Evolutionary conservation across 2,797 vertebrate species (phyloP).

Genomic region (Botia kubotai): DNA sequence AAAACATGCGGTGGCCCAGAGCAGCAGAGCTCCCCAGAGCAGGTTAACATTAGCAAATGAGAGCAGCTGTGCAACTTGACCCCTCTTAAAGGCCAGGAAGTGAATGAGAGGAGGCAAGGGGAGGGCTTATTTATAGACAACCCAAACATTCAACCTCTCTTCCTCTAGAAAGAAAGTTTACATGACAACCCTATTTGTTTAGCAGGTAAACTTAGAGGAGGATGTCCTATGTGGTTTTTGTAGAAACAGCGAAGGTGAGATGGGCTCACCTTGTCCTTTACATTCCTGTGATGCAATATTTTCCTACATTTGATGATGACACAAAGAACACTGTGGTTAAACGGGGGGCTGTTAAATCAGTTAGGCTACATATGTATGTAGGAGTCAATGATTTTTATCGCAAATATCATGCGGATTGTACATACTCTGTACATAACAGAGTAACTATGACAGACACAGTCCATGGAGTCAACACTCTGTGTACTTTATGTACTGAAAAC

Average conservation of each 20-base stretch:
- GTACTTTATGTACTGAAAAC: neutral
- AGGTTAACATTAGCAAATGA: conserved; percentile 54
- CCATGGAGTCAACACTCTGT: conserved; percentile 16
- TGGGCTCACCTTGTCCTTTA: neutral
- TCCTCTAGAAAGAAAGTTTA: conserved; percentile 44
- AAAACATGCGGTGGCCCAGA: conserved; percentile 11
- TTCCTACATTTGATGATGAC: neutral
- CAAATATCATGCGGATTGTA: neutral
- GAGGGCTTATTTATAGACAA: conserved; percentile 66
- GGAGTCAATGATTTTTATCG: neutral
- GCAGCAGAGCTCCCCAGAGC: conserved; percentile 36
- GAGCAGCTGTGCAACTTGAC: conserved; percentile 64
- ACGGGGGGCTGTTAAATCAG: neutral
- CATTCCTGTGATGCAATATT: neutral
- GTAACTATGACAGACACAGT: neutral
- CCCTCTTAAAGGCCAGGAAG: conserved; percentile 55
- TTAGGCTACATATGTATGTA: neutral
- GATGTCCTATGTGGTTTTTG: conserved; percentile 42
- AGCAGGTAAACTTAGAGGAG: conserved; percentile 15
- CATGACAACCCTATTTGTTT: conserved; percentile 54
- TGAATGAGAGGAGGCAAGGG: conserved; percentile 47
- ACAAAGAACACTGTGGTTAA: neutral
- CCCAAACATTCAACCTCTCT: conserved; percentile 52
- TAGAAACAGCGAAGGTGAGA: conserved; percentile 45
- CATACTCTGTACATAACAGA: neutral